Conservation (phyloP, 2,888 invertebrate genomes). For the Auanema freiburgensis region DNA sequence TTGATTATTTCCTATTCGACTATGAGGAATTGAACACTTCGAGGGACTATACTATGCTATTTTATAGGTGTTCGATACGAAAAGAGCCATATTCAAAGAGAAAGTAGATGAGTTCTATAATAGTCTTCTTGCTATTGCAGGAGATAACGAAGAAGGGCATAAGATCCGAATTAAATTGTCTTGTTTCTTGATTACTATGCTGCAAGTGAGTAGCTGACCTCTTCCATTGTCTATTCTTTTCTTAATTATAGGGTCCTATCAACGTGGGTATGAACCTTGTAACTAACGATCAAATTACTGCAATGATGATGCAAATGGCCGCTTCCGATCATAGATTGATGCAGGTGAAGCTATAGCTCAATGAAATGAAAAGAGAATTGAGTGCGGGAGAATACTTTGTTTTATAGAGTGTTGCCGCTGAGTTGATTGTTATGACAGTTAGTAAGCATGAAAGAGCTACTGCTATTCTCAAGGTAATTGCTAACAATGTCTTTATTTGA, state of each 20-base stretch:
- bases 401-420: constrained; percentile 83
- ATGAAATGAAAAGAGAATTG: too few species aligned
- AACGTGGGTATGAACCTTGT: constrained; percentile 81
- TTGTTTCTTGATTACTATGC: constrained; percentile 75
- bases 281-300: constrained; percentile 79
- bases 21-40: neutral
- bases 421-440: constrained; percentile 92
- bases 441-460: constrained; percentile 95
- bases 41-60: neutral
- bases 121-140: constrained; percentile 41
- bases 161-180: constrained; percentile 51
- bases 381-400: neutral
- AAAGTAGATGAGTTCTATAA: constrained; percentile 79
- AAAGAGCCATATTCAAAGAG: constrained; percentile 73
- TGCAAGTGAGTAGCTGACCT: constrained; percentile 68
- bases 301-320: constrained; percentile 96
- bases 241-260: constrained; percentile 75
- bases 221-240: neutral
- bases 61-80: constrained; percentile 75
- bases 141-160: constrained; percentile 35
- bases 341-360: constrained; percentile 65
- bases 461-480: constrained; percentile 67
- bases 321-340: constrained; percentile 85
- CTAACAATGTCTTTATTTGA: neutral
- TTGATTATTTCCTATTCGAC: neutral